Percentiles rank a stretch among this genome's conserved stretches.
Evolutionary conservation across 1,140 invertebrate genomes (phyloP).

Genomic region (Conus betulinus): DNA sequence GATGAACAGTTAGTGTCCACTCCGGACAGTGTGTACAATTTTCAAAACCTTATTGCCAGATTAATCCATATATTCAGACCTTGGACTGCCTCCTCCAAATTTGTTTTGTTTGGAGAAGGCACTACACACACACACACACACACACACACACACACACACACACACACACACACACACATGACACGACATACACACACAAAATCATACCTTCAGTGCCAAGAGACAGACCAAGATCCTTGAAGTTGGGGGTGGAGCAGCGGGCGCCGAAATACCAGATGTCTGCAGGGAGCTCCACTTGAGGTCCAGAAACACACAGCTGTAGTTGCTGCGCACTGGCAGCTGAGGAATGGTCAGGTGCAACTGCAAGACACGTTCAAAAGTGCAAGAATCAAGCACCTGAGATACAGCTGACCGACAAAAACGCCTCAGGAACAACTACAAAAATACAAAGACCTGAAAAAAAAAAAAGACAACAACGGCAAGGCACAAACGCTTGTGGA

Average conservation of each 20-base stretch:
- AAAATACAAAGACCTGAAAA: too few relatives aligned
- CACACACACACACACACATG: neutral
- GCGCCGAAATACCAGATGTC: slow-evolving; percentile 54
- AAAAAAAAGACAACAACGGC: too few relatives aligned
- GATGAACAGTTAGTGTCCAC: too few relatives aligned
- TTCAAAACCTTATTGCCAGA: too few relatives aligned
- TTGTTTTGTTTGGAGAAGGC: neutral
- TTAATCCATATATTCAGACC: too few relatives aligned
- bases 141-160: neutral
- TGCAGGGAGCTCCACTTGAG: slow-evolving; percentile 49
- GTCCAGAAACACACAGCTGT: slow-evolving; percentile 63
- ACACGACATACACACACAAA: neutral
- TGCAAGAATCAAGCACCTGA: too few relatives aligned
- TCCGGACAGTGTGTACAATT: too few relatives aligned
- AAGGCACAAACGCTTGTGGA: too few relatives aligned
- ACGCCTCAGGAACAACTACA: too few relatives aligned
- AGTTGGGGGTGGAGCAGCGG: slow-evolving; percentile 58
- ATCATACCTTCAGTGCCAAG: slow-evolving; percentile 46
- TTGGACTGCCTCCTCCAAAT: too few relatives aligned
- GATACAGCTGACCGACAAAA: too few relatives aligned
- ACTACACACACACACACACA: neutral
- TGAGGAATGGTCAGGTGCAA: slow-evolving; percentile 60
- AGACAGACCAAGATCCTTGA: slow-evolving; percentile 44
- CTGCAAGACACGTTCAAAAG: slow-evolving; percentile 29
- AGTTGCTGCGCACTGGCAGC: slow-evolving; percentile 55